Conservation (phyloP, 2,888 invertebrate genomes). For the Gryllus longicercus region DNA sequence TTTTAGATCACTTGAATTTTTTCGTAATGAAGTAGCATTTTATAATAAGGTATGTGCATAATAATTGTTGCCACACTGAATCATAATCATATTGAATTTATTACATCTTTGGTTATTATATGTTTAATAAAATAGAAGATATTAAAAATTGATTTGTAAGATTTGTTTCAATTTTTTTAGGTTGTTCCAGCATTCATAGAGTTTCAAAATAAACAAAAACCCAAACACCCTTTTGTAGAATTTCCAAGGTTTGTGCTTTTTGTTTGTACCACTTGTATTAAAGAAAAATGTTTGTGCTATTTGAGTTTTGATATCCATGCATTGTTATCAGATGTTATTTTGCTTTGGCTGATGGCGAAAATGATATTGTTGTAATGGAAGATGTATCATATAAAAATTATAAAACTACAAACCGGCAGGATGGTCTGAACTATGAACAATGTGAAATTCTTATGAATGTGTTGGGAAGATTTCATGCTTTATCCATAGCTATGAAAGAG, state of each 20-base stretch:
- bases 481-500: constrained; percentile 58
- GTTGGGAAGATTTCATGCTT: constrained; percentile 58
- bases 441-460: constrained; percentile 52
- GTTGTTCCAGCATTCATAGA: constrained; percentile 42
- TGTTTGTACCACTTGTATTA: neutral
- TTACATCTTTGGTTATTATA: too few relatives aligned
- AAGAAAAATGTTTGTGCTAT: neutral
- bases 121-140: too few relatives aligned
- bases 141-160: too few relatives aligned
- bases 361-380: constrained; percentile 57
- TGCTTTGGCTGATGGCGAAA: constrained; percentile 51
- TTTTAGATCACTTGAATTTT: neutral
- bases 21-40: neutral
- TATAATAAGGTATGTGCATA: neutral
- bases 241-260: constrained; percentile 23
- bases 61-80: too few relatives aligned
- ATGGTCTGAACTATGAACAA: constrained; percentile 54
- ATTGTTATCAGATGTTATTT: constrained; percentile 25
- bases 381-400: constrained; percentile 53
- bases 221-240: constrained; percentile 26
- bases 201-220: constrained; percentile 38
- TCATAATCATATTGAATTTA: too few relatives aligned
- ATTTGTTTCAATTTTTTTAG: constrained; percentile 37
- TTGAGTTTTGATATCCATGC: neutral
- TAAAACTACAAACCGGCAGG: constrained; percentile 49